A percentile compares a stretch with the other conserved stretches of the same genome.
phyloP scores from a whole-genome alignment of 2,797 vertebrate genomes.

The Channallabes apus region DNA sequence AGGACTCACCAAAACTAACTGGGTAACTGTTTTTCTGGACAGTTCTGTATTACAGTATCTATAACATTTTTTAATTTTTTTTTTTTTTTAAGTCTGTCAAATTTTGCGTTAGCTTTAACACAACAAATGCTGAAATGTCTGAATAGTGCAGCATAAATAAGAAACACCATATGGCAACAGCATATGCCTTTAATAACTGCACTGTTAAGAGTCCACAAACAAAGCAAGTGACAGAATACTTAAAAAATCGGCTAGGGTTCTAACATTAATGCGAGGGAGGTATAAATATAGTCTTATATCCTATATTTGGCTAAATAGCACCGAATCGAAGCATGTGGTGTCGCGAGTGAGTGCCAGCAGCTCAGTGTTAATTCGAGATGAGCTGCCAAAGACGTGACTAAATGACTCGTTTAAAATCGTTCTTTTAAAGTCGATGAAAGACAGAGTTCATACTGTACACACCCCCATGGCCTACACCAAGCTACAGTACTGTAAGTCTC shows the following conservation, averaged over 20 bases:
- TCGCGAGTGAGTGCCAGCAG: not conserved
- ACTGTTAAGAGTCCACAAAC: not conserved
- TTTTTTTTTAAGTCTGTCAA: not conserved
- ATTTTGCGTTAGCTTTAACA: not conserved
- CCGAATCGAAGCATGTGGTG: not conserved
- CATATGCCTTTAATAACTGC: slow-evolving; percentile 13
- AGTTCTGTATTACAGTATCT: not conserved
- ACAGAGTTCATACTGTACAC: not conserved
- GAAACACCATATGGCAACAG: slow-evolving; percentile 14
- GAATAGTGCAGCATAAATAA: slow-evolving; percentile 13
- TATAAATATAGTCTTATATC: slow-evolving; percentile 5
- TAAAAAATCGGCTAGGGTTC: slow-evolving; percentile 1
- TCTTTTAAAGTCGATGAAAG: slow-evolving; percentile 12
- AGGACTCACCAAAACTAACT: not conserved
- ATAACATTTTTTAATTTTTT: no score
- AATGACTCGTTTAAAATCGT: not conserved
- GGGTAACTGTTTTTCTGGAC: not conserved
- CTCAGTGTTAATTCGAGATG: slow-evolving; percentile 9
- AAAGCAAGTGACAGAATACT: not conserved
- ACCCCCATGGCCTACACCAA: slow-evolving; percentile 23
- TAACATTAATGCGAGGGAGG: not conserved
- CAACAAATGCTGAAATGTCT: slow-evolving; percentile 11
- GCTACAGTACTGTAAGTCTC: slow-evolving; percentile 30
- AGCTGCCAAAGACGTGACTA: slow-evolving; percentile 5
- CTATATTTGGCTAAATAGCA: not conserved